These are phyloP conservation scores for Apocrypta bakeri DNA, from an alignment of 1,140 invertebrate genomes.

Conservation along the genomic window DNA sequence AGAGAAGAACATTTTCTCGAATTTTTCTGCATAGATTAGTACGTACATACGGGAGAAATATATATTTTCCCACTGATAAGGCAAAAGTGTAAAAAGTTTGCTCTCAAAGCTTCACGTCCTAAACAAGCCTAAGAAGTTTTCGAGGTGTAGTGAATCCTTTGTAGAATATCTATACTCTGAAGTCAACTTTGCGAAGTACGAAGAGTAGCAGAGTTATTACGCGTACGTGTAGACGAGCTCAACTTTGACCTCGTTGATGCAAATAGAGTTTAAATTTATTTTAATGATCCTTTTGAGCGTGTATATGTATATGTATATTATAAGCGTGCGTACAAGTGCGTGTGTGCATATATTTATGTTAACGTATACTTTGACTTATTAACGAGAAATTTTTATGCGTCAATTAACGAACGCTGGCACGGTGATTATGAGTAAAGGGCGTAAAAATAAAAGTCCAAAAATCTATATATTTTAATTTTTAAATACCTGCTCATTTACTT, in stretches of 20 bases:
- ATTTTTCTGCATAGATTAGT: too few species aligned
- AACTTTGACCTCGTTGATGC: conserved; percentile 26
- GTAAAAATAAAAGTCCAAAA: too few species aligned
- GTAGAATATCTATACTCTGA: not conserved
- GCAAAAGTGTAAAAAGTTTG: not conserved
- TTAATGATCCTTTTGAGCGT: not conserved
- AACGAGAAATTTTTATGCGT: not conserved
- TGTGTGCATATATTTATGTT: too few species aligned
- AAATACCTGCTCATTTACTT: too few species aligned
- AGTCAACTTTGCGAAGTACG: conserved; percentile 4
- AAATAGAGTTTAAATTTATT: conserved; percentile 16
- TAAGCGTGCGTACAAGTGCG: too few species aligned
- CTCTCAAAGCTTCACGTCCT: not conserved
- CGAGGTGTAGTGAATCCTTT: not conserved
- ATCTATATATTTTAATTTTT: too few species aligned
- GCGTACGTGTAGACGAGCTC: not conserved
- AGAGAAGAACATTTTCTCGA: too few species aligned
- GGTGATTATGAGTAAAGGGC: too few species aligned
- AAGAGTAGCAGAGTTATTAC: not conserved
- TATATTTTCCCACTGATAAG: too few species aligned
- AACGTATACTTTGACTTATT: not conserved
- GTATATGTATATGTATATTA: not conserved
- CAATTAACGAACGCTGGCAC: not conserved
- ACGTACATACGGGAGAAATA: too few species aligned
- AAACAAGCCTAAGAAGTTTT: conserved; percentile 6